These are phyloP conservation scores for Calidris pygmaea DNA, from an alignment of 2,113 vertebrate genomes.

Conservation along the genomic window DNA sequence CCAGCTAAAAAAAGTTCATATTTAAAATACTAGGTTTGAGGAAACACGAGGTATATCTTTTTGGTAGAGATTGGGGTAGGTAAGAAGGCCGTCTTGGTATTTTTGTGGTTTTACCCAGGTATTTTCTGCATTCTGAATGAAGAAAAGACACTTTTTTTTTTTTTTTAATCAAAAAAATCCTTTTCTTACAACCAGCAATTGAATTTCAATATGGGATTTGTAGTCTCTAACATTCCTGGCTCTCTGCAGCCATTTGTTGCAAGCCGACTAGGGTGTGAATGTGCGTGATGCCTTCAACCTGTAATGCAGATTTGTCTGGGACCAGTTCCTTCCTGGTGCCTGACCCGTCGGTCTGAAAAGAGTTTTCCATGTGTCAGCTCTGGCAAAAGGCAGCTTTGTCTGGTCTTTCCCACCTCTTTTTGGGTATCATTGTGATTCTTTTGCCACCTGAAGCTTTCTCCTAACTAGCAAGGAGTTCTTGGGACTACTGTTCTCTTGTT, in stretches of 20 bases:
- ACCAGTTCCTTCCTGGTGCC: not conserved
- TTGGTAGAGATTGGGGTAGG: not conserved
- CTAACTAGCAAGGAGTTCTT: not conserved
- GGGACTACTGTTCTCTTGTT: not conserved
- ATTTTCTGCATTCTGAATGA: not conserved
- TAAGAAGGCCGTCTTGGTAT: not conserved
- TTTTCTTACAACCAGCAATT: not conserved
- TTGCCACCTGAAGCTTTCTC: not conserved
- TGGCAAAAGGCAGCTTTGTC: not conserved
- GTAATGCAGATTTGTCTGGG: not conserved
- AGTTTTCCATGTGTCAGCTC: not conserved
- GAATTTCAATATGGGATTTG: not conserved
- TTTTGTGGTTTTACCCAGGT: not conserved
- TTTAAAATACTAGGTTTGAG: not conserved
- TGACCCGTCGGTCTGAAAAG: not conserved
- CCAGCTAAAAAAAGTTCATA: not conserved
- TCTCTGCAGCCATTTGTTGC: not conserved
- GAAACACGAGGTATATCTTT: not conserved
- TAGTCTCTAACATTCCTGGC: not conserved
- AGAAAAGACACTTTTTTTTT: not conserved
- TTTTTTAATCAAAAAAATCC: not conserved
- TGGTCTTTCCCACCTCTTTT: not conserved
- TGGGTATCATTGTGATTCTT: not conserved
- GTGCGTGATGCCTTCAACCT: rapidly evolving
- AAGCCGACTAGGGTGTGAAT: not conserved